Evolutionary conservation across 1,140 invertebrate species (phyloP).

Genomic region (Kradibia gibbosae): DNA sequence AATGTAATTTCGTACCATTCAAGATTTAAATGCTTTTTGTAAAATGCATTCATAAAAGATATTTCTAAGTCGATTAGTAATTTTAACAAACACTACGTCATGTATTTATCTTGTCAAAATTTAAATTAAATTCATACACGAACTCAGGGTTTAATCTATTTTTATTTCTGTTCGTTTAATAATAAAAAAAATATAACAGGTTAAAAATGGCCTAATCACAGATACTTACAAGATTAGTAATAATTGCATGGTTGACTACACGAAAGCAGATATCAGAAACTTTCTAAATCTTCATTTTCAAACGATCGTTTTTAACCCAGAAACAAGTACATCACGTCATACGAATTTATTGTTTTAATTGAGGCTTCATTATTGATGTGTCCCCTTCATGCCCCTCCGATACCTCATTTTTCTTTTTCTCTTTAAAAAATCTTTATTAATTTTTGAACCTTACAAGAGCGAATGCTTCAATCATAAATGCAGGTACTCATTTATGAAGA

Average conservation of each 20-base stretch:
- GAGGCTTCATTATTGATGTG: constrained; percentile 10
- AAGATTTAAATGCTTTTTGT: background rate
- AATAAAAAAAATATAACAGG: background rate
- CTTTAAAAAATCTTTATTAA: constrained; percentile 26
- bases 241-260: no score
- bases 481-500: background rate
- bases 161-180: no score
- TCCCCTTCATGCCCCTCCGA: background rate
- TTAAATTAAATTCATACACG: background rate
- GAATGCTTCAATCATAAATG: background rate
- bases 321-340: constrained; percentile 40
- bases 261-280: no score
- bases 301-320: constrained; percentile 41
- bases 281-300: constrained; percentile 21
- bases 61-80: background rate
- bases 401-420: background rate
- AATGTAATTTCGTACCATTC: background rate
- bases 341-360: constrained; percentile 43
- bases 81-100: background rate
- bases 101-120: background rate
- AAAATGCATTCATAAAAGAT: background rate
- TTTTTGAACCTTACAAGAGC: background rate
- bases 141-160: background rate
- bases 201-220: no score
- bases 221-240: no score